Base-by-base conservation (phyloP, 2,888 invertebrate species). In the Dryocosmus kuriphilus region DNA sequence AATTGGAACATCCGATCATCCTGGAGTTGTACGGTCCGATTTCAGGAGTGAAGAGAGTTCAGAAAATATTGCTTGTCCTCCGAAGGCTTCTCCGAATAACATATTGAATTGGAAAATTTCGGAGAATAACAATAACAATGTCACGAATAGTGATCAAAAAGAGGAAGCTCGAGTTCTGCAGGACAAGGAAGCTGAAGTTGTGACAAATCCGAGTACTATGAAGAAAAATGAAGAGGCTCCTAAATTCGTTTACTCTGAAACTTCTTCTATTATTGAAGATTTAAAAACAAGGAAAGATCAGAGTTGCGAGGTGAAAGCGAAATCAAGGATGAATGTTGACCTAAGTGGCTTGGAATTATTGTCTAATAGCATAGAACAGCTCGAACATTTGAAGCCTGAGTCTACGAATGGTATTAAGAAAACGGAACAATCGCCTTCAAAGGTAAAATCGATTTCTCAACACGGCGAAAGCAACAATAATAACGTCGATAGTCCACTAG, bases 301-400 rank as follows among this genome's bases (percentile, higher is more conserved):
- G 19, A 11, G 8, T n/a, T 76, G 2, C 30, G 73, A 41, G 79
- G 77, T 14, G 74, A 80, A 38, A 57, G 7, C 19, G 32, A 90
- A 86, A 55, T 73, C 83, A 8, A 87, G 85, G 62, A 78, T 86
- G 2, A 81, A 83, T 14, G 95, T 96, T 0, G 97, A 97, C 88
- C 92, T 97, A 9, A 96, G 96, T 84, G 97, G 97, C 0, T 91
- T 97, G 46, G 96, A 97, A 89, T 91, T 97, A 60, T 90, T 97
- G 32, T 97, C 97, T 0, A 97, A 97, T 87, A 97, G 97, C 89
- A 97, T 97, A 79, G 96, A 96, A 77, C 96, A 96, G 85, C 95
- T 95, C 84, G 95, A 95, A 87, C 93, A 94, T 75, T 87, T 92
- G 41, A 89, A 89, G 71, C 89, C 92, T 16, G 88, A 84, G 82